Base-by-base conservation (phyloP, 2,888 invertebrate species). In the Oxytorus armatus region DNA sequence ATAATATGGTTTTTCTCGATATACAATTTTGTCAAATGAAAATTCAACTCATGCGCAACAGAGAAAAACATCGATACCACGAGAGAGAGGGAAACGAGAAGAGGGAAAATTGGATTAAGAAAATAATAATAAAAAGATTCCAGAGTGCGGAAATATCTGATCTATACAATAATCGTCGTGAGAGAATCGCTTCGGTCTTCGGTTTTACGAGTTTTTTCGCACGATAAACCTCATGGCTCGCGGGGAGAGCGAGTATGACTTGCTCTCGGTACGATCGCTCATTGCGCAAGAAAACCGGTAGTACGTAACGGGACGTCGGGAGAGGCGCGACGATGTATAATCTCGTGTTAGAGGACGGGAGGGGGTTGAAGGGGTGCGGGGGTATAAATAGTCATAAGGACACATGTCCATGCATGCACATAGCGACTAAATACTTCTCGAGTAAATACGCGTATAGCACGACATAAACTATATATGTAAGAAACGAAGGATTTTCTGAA, bases 221-320 rank as follows among this genome's bases (percentile, higher is more conserved):
- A 53, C 73, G 55, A 78, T 73, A 78, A 78, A 78, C 61, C 68
- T 61, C 57, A 57, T 61, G 11, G 36, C 33, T 25, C 69, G 29
- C 10, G 33, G 1, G 23, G 23, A 57, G 29, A 39, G 23, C 21
- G 66, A 23, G 23, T 21, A 59, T 51, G 42, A 59, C 68, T 66
- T 21, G 49, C 29, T 61, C 51, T 14, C 59, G 42, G 68, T 61
- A 53, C 78, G 47, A 49, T 68, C 66, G 53, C 59, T 61, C 68
- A 61, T 73, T 73, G 73, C 78, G 73, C 68, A 78, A 78, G 78
- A 53, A 66, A 66, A 73, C 73, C 68, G 77, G 73, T 78, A 78
- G 73, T 73, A 78, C 66, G 73, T 78, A 78, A 78, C 72, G 66
- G 77, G 16, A n/a, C n/a, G n/a, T 61, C 70, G 49, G 36, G 59